Evolutionary conservation across 2,797 vertebrate genomes (phyloP), one percentile per base, ranked within the genome.

Genomic region (Etheostoma perlongum): DNA sequence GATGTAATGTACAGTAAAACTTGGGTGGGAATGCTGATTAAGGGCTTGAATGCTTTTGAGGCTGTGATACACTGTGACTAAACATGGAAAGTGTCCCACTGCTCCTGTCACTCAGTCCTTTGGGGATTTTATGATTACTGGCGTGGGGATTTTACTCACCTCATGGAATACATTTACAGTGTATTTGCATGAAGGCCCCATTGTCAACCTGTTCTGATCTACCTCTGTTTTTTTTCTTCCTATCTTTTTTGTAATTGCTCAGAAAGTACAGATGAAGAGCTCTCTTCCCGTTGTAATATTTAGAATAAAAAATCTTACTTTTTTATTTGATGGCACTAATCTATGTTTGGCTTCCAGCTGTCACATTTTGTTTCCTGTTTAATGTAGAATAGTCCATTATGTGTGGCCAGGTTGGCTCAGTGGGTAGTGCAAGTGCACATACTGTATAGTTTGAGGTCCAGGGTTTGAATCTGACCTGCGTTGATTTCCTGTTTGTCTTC

Each of bases 1-100:
- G 86, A 90, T 87, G 87, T 87, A 89, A 91, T 60, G 53, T 66
- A 76, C 23, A 7, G 89, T 76, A 87, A 91, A 87, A 74, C 69
- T 53, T 80, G 59, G 81, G 86, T 84, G 85, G 85, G 80, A 85
- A 87, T 57, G 12, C 66, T 73, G 73, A 88, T 88, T 61, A 69
- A 72, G 74, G 18, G 44, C 36, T 78, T 49, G 27, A 83, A 74
- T 30, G 58, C 65, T 83, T 82, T 33, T 72, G 58, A 74, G 78
- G 62, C 62, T 74, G 61, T 80, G 66, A 88, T 69, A 52, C 30
- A 23, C 54, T 63, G 65, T 63, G 58, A 76, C 59, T 82, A 71
- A 83, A 85, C 54, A 67, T 33, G 57, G 59, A 65, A 77, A 72
- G 33, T 64, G 74, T 69, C 66, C 54, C 9, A 2, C 33, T 49